Percentiles rank a stretch among this genome's conserved stretches.
Evolutionary conservation across 2,113 vertebrate genomes (phyloP).

Genomic region (Gracilinanus agilis): DNA sequence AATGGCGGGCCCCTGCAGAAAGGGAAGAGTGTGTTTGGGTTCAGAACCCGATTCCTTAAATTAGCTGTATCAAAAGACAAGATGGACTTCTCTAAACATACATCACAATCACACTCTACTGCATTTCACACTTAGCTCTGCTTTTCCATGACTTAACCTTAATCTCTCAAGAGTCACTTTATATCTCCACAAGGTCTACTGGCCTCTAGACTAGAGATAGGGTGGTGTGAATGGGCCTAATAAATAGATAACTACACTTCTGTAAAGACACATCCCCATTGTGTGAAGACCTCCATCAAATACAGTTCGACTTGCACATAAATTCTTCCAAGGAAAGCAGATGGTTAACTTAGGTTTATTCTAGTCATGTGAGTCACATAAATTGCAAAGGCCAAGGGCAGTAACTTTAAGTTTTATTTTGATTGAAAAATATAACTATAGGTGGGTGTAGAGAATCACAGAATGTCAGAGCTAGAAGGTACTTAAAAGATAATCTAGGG

Average conservation of each 20-base stretch:
- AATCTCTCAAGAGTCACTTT: background rate
- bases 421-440: background rate
- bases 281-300: background rate
- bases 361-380: slow-evolving; percentile 11
- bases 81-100: background rate
- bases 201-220: background rate
- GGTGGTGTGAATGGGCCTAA: background rate
- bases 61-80: background rate
- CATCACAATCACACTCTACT: background rate
- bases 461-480: background rate
- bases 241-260: background rate
- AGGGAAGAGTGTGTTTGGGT: background rate
- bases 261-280: background rate
- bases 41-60: background rate
- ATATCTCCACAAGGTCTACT: background rate
- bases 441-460: background rate
- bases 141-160: background rate
- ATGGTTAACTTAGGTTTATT: background rate
- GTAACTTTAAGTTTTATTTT: background rate
- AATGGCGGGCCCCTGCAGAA: background rate
- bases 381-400: background rate
- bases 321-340: slow-evolving; percentile 52
- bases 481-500: background rate
- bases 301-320: slow-evolving; percentile 20
- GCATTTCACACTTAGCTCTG: background rate